Evolutionary conservation across 2,797 vertebrate species (phyloP).

Genomic region (Bradypodion pumilum): DNA sequence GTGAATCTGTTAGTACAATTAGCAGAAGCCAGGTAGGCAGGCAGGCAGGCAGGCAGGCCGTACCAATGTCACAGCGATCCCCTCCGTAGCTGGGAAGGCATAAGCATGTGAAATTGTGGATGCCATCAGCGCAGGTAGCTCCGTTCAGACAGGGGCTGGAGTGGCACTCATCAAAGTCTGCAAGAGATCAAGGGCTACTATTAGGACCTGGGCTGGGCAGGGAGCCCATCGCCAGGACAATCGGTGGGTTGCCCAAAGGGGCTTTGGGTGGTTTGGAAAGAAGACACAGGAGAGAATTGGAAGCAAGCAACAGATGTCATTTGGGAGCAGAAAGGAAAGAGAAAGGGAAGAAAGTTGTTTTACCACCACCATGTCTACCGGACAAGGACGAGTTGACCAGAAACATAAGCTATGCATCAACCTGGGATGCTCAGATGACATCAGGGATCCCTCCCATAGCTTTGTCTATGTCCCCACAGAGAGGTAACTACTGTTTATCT

Average conservation of each 20-base stretch:
- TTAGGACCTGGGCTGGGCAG: conserved; percentile 80
- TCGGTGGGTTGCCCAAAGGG: conserved; percentile 24
- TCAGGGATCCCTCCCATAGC: neutral
- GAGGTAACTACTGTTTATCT: neutral
- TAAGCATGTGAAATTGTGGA: conserved; percentile 97
- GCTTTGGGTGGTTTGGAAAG: conserved; percentile 6
- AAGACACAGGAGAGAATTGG: neutral
- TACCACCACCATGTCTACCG: neutral
- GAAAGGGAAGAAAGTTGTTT: neutral
- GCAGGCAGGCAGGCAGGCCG: conserved; percentile 75
- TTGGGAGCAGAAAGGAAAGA: neutral
- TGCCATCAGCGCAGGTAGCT: conserved; percentile 94
- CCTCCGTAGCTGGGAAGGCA: conserved; percentile 99
- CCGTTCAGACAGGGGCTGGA: conserved; percentile 96
- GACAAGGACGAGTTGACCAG: neutral
- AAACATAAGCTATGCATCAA: too few species aligned
- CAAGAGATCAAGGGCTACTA: conserved; percentile 89
- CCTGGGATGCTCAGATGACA: neutral
- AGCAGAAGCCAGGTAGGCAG: conserved; percentile 85
- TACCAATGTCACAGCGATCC: conserved; percentile 95
- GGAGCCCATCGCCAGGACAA: conserved; percentile 62
- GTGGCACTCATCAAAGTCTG: conserved; percentile 96
- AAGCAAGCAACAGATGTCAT: conserved; percentile 17
- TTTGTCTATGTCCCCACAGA: neutral
- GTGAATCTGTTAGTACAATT: conserved; percentile 83